phyloP scores from a whole-genome alignment of 1,140 invertebrate species.

The Zaprionus inermis region DNA sequence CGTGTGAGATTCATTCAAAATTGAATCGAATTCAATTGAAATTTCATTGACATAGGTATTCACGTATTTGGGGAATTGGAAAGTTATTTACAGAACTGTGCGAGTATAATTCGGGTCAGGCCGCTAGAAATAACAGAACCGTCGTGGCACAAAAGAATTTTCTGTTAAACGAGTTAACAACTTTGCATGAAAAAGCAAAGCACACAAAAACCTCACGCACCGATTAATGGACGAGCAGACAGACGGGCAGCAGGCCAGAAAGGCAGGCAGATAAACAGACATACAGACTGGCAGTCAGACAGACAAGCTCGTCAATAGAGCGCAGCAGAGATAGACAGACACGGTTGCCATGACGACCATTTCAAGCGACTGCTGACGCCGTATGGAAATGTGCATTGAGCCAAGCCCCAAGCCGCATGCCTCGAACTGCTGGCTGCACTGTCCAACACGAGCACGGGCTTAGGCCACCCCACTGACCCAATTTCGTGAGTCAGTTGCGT shows the following conservation, averaged over 20 bases:
- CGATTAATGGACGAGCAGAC: conserved; percentile 43
- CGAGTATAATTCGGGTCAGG: conserved; percentile 69
- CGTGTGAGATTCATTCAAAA: conserved; percentile 3
- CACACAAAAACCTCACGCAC: conserved; percentile 61
- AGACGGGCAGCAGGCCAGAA: background rate
- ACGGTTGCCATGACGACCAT: background rate
- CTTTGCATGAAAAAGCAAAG: conserved; percentile 74
- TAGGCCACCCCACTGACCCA: conserved; percentile 74
- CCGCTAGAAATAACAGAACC: conserved; percentile 75
- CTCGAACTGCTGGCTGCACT: conserved; percentile 12
- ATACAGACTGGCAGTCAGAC: background rate
- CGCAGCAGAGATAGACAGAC: background rate
- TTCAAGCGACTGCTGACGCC: conserved; percentile 10
- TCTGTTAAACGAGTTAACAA: conserved; percentile 77
- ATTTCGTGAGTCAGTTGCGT: conserved; percentile 56
- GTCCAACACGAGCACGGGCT: conserved; percentile 30
- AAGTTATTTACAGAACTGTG: conserved; percentile 27
- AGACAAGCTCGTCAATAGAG: conserved; percentile 13
- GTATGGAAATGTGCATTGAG: conserved; percentile 64
- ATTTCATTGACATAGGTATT: conserved; percentile 26
- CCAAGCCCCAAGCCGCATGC: conserved; percentile 42
- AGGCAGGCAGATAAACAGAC: background rate
- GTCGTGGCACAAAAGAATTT: conserved; percentile 39
- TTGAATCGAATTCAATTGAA: conserved; percentile 14
- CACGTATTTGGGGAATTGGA: conserved; percentile 10